Base-by-base conservation (phyloP, 2,797 vertebrate species). In the Notolabrus celidotus region DNA sequence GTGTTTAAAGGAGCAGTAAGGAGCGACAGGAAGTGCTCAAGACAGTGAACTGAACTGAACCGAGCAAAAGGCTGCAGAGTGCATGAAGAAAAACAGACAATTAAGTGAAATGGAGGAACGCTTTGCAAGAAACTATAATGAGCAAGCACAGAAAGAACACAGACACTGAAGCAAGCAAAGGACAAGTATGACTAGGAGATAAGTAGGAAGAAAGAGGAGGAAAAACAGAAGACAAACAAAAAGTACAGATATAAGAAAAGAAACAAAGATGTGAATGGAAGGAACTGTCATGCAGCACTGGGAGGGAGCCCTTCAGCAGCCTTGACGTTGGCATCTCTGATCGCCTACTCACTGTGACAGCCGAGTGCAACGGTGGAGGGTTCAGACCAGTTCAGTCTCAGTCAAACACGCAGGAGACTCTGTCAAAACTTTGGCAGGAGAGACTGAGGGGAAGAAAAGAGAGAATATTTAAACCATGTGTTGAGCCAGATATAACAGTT, bases 281-380 rank as follows among this genome's bases (percentile, higher is more conserved):
- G 53, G 65, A 80, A 54, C 31, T 11, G 43, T 70, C 57, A 74
- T 9, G 33, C 58, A 16, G 59, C 15, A 10, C 59, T 66, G 29
- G 38, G 58, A 77, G 54, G 34, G 0, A 79, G 71, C 49, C 74
- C 78, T 50, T 51, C 58, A 61, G 68, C 64, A 56, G 56, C 74
- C 57, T 80, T 73, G 74, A 81, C 71, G 63, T 25, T 64, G 55
- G 74, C 72, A 79, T 74, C 79, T 77, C 73, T 75, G 59, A 84
- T 79, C 65, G 57, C 65, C 51, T 53, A 68, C 78, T 77, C 64
- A 5, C 65, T 59, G 69, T 75, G 80, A 77, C 74, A 80, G 77
- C 69, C 51, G 33, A 68, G 23, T 74, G 47, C 67, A 60, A n/a
- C 16, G 22, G 29, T 12, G 46, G 36, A 68, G 50, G 71, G 83